A percentile compares a stretch with the other conserved stretches of the same genome.
Conservation (phyloP, 1,140 invertebrate species). For the Teleopsis dalmanni region DNA sequence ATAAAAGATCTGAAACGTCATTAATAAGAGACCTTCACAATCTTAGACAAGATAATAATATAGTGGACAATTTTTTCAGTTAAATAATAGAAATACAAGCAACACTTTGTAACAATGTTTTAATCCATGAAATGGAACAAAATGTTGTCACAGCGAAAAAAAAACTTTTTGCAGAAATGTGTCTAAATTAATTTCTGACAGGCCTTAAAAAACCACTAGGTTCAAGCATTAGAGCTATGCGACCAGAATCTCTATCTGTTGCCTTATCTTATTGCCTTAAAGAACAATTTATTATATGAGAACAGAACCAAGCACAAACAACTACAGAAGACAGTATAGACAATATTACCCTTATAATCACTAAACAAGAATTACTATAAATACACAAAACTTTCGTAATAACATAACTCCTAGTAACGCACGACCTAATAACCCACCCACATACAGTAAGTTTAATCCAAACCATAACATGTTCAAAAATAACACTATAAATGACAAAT, state of each 20-base stretch:
- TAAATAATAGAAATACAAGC: conserved; percentile 10
- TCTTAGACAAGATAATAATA: conserved; percentile 1
- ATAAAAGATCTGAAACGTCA: conserved; percentile 9
- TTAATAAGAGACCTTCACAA: conserved; percentile 9
- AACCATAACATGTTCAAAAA: neutral
- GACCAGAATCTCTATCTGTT: neutral
- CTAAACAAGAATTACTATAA: too few species aligned
- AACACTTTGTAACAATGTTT: conserved; percentile 1
- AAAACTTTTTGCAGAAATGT: too few species aligned
- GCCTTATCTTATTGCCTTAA: neutral
- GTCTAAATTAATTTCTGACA: too few species aligned
- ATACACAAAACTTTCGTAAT: too few species aligned
- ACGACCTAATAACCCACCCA: too few species aligned
- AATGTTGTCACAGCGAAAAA: conserved; percentile 4
- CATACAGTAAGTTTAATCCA: neutral
- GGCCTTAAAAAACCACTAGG: conserved; percentile 1
- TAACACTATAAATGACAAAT: neutral
- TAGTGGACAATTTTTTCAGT: conserved; percentile 7
- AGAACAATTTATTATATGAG: neutral
- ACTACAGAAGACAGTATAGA: too few species aligned
- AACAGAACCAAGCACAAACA: too few species aligned
- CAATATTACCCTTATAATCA: too few species aligned
- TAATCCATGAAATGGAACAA: conserved; percentile 6
- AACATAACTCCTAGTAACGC: too few species aligned
- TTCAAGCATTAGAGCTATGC: neutral